phyloP scores from a whole-genome alignment of 2,888 invertebrate species.

The Aplocera efformata region DNA sequence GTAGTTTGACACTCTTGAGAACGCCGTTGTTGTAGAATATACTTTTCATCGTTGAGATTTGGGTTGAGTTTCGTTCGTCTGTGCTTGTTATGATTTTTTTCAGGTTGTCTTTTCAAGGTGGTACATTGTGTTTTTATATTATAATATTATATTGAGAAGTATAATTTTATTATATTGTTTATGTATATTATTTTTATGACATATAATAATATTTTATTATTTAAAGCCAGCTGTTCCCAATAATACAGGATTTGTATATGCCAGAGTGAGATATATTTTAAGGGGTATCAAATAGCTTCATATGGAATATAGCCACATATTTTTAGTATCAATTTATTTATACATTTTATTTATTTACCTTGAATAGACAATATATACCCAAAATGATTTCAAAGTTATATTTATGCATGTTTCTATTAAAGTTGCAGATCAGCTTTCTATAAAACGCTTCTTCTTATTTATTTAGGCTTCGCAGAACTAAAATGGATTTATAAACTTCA shows the following conservation, averaged over 20 bases:
- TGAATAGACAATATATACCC: constrained; percentile 35
- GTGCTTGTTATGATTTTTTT: constrained; percentile 39
- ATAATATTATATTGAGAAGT: no score
- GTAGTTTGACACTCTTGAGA: constrained; percentile 66
- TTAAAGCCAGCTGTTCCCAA: no score
- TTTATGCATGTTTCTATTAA: constrained; percentile 38
- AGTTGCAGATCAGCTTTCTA: constrained; percentile 31
- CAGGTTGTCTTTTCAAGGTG: constrained; percentile 38
- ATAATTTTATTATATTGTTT: no score
- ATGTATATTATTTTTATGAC: no score
- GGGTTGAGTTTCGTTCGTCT: constrained; percentile 36
- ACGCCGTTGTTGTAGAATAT: constrained; percentile 61
- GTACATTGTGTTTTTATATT: constrained; percentile 7
- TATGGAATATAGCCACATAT: no score
- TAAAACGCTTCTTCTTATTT: constrained; percentile 65
- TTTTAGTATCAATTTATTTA: no score
- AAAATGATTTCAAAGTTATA: constrained; percentile 1
- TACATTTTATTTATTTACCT: constrained; percentile 23
- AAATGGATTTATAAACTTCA: constrained; percentile 15
- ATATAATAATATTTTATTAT: no score
- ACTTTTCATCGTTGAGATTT: constrained; percentile 56
- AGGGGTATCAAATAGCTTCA: no score
- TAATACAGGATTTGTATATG: no score
- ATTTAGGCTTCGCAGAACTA: constrained; percentile 70
- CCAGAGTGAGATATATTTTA: no score